Evolutionary conservation across 2,797 vertebrate genomes (phyloP), one percentile per base, ranked within the genome.

Genomic region (Coilia nasus): DNA sequence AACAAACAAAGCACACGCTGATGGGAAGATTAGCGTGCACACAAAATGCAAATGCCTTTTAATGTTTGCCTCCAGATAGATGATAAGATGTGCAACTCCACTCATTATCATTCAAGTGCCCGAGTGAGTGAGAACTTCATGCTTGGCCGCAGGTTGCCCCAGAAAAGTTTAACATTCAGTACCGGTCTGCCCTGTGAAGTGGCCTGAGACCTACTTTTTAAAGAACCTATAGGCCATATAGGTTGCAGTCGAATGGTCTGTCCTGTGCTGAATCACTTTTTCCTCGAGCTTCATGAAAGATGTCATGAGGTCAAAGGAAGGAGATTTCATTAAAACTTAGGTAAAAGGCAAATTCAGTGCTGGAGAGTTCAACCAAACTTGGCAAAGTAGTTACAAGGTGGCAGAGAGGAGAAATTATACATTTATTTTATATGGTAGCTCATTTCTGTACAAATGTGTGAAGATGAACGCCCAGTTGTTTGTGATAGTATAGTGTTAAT

Each of bases 61-160:
- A 78, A 78, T 78, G 71, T 78, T 78, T 78, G 71, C 71, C 71
- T 78, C 31, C 35, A 78, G 71, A 78, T 64, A 64, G n/a, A 64
- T 64, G 60, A 64, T 78, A 78, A 78, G 71, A 78, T 44, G 71
- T 71, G 64, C 15, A 44, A 3, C 35, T 44, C 35, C 71, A 44
- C 71, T 78, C 71, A 44, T 78, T 78, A 78, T 44, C 35, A 78
- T 78, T 35, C 71, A 78, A 28, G 14, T 6, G 23, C 60, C 12
- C 7, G 35, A 41, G 35, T 41, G 25, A 64, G 64, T 31, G 11
- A 25, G 14, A 67, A 31, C 64, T 67, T 67, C 64, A 31, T 67
- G 62, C 28, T 71, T 11, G 64, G 28, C 35, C 35, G 14, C 10
- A 12, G 11, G 1, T 12, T 67, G 2, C 2, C 25, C 12, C 64